A percentile compares a stretch with the other conserved stretches of the same genome.
Conservation (phyloP, 1,140 invertebrate genomes). For the Apis florea region DNA sequence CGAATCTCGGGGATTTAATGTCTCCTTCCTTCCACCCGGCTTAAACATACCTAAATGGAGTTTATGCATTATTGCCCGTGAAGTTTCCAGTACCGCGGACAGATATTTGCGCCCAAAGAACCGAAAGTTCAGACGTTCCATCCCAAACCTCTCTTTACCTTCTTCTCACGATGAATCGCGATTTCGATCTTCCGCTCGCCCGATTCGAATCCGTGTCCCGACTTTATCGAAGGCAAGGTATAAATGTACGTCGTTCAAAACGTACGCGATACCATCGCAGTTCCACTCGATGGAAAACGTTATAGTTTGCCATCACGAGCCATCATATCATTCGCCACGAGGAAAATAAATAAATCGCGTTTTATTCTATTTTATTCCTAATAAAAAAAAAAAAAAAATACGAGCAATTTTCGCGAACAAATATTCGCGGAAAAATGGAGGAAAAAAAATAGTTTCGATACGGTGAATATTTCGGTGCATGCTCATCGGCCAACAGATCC, state of each 20-base stretch:
- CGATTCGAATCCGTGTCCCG: too few relatives aligned
- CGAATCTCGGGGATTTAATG: constrained; percentile 79
- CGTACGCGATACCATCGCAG: too few relatives aligned
- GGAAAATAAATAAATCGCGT: too few relatives aligned
- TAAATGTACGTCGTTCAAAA: too few relatives aligned
- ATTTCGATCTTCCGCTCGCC: neutral
- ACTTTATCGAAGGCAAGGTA: too few relatives aligned
- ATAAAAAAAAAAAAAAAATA: too few relatives aligned
- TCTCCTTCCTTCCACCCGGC: constrained; percentile 62
- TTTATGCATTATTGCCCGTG: constrained; percentile 61
- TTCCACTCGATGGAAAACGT: too few relatives aligned
- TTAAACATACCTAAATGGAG: constrained; percentile 64
- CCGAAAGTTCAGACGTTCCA: constrained; percentile 8
- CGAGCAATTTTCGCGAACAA: neutral
- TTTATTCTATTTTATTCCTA: too few relatives aligned
- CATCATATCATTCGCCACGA: too few relatives aligned
- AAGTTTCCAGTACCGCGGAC: constrained; percentile 44
- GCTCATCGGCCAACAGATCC: constrained; percentile 38
- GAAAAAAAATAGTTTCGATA: constrained; percentile 17
- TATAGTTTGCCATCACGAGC: too few relatives aligned
- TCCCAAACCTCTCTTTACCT: neutral
- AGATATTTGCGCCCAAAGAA: constrained; percentile 31
- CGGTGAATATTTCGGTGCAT: neutral
- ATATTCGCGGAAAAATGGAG: neutral
- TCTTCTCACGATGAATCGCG: neutral